These are phyloP conservation scores for Aldrovandia affinis DNA, from an alignment of 2,797 vertebrate genomes.

Conservation along the genomic window DNA sequence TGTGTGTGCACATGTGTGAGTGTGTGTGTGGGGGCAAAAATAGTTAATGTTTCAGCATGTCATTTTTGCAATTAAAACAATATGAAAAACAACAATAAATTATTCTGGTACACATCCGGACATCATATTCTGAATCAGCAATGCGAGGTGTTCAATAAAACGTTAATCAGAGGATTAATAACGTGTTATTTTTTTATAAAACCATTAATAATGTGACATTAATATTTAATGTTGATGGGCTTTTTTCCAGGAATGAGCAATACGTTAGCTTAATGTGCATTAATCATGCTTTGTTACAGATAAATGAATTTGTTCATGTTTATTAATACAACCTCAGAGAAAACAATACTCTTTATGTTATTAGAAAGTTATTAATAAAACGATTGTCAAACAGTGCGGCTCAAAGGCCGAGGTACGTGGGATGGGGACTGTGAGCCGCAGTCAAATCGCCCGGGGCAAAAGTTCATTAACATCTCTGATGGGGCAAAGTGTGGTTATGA, in stretches of 20 bases:
- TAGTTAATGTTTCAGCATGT: slow-evolving; percentile 57
- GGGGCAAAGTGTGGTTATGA: slow-evolving; percentile 27
- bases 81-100: slow-evolving; percentile 53
- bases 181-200: slow-evolving; percentile 84
- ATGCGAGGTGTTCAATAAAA: slow-evolving; percentile 83
- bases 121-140: slow-evolving; percentile 77
- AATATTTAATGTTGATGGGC: slow-evolving; percentile 83
- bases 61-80: slow-evolving; percentile 80
- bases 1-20: slow-evolving; percentile 22
- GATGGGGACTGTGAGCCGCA: slow-evolving; percentile 45
- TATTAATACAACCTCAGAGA: slow-evolving; percentile 84
- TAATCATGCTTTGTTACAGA: slow-evolving; percentile 83
- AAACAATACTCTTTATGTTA: slow-evolving; percentile 83
- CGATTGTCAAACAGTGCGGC: slow-evolving; percentile 62
- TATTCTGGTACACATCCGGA: slow-evolving; percentile 77
- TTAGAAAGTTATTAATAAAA: slow-evolving; percentile 78
- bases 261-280: slow-evolving; percentile 77
- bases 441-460: slow-evolving; percentile 58
- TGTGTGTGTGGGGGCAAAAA: slow-evolving; percentile 44
- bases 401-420: slow-evolving; percentile 33
- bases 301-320: slow-evolving; percentile 84
- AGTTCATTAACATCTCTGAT: slow-evolving; percentile 62
- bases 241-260: slow-evolving; percentile 72
- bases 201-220: slow-evolving; percentile 83
- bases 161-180: slow-evolving; percentile 86